Evolutionary conservation across 2,113 vertebrate genomes (phyloP), one percentile per base, ranked within the genome.

Genomic region (Hippocampus comes): DNA sequence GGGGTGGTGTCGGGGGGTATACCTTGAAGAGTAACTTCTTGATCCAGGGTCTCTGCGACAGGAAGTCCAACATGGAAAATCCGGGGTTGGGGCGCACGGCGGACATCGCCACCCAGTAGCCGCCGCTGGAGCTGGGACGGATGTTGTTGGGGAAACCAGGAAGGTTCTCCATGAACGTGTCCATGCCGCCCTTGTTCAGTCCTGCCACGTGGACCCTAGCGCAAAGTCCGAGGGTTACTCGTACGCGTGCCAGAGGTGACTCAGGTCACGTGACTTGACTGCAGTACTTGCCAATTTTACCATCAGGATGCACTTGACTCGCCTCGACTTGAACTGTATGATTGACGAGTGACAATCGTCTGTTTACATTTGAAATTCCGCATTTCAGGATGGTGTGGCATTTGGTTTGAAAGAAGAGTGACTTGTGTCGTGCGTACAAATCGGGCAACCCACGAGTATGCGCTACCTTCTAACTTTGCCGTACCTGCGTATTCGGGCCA

Each of bases 91-190:
- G 90, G 2, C 96, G 84, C 60, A 98, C 85, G 0, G 84, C 88
- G 0, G 95, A 79, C 95, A 97, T 96, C 75, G 94, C 92, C 12
- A 99, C 94, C 97, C 97, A 99, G 88, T 99, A 98, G 9, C 97
- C 96, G n/a, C 96, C 95, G 0, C 90, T 92, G 34, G 95, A 96
- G 87, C 97, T 98, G 64, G 93, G 91, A 0, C 96, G 94, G 81
- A 99, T 95, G 82, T 98, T 99, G 86, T 98, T 95, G 20, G 97
- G 97, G 76, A 99, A 95, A 46, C 97, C 97, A 0, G 97, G 97
- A 82, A 99, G 87, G 82, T 98, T 99, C 78, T 99, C 97, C 55
- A 96, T 89, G 67, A 99, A 99, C 17, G 96, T 93, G 84, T 99
- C 97, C 86, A 95, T 96, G 46, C 96, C 97, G 18, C 97, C 97